Base-by-base conservation (phyloP, 1,140 invertebrate genomes). In the Papilio helenus region DNA sequence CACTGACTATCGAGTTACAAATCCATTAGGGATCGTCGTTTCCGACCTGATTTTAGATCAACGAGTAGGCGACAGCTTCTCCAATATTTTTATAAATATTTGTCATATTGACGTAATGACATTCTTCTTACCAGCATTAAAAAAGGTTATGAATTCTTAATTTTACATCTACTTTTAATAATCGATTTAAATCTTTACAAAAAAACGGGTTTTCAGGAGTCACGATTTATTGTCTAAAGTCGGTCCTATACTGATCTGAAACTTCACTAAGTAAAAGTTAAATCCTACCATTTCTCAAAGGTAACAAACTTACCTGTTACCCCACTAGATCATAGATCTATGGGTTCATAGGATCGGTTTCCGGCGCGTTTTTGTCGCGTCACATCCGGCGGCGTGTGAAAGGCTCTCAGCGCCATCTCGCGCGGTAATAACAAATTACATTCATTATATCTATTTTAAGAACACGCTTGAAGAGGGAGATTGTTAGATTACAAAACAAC, bases 331-430 rank as follows among this genome's bases (percentile, higher is more conserved):
- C 23, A 46, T 14, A 46, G 44, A 29, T 49, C 2, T 20, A 23
- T 68, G 61, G 61, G 61, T 68, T 23, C 72, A 23, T 49, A 46
- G 9, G 44, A 74, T 46, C n/a, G 18, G 39, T 20, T 74, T 74
- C 72, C 72, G 72, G 72, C 26, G 44, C 3, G 10, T 74, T 49
- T 74, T 74, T 74, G 72, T 74, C 42, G 20, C 42, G 9, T 49
- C 72, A 26, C 72, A 74, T 74, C 72, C 72, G 72, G 44, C 72
- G 72, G 42, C 72, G 42, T 74, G 72, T 74, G 72, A 74, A 74
- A 74, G 72, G 72, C n/a, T 46, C 72, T 49, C 72, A n/a, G 44
- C 42, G 72, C 42, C 44, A 49, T 74, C 72, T 74, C 39, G 20
- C 42, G 44, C 44, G 42, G 44, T 49, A 49, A 20, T 49, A 49